Conservation (phyloP, 2,113 vertebrate genomes). For the Cyanoramphus novaezelandiae region DNA sequence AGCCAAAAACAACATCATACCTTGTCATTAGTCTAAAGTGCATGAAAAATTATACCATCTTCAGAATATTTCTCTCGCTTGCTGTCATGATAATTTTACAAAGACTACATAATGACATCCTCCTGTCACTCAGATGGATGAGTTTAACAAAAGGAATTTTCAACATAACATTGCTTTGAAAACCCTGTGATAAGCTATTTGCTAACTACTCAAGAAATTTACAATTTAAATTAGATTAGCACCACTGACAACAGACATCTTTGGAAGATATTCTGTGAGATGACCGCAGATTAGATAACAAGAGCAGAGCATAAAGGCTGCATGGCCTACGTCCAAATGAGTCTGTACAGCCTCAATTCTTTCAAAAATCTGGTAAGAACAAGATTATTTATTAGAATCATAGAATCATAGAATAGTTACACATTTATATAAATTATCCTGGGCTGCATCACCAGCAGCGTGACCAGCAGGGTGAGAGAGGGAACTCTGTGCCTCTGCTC, state of each 20-base stretch:
- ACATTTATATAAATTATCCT: neutral
- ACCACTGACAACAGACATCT: neutral
- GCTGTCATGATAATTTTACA: neutral
- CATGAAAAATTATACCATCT: neutral
- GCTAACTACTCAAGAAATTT: neutral
- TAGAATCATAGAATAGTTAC: neutral
- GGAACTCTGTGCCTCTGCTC: neutral
- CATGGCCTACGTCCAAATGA: neutral
- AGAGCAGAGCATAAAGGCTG: neutral
- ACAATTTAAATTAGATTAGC: conserved; percentile 1
- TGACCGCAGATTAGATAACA: neutral
- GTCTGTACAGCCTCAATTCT: neutral
- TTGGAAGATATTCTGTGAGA: neutral
- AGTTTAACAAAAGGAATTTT: conserved; percentile 31
- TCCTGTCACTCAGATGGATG: neutral
- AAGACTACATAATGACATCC: neutral
- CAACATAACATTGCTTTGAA: neutral
- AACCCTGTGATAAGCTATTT: conserved; percentile 19
- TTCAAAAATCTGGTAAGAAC: neutral
- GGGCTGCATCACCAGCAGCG: neutral
- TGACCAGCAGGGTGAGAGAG: neutral
- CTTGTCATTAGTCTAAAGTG: neutral
- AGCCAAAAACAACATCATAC: neutral
- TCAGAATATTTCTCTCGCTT: neutral
- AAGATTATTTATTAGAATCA: neutral